These are phyloP conservation scores for Drosophila repleta DNA, from an alignment of 1,140 invertebrate species.

Conservation along the genomic window DNA sequence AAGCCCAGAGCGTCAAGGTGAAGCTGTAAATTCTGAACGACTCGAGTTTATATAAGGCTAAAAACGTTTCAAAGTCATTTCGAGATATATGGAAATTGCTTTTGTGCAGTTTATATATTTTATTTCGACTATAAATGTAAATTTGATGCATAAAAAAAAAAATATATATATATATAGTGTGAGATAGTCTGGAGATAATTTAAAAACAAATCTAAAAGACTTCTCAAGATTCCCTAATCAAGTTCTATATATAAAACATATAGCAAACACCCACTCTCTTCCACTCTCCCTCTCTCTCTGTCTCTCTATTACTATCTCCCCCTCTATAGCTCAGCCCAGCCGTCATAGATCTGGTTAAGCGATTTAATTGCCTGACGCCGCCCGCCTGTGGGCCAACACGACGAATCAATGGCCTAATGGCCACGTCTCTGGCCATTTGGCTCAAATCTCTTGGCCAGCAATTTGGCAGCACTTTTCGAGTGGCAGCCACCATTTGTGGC, in stretches of 20 bases:
- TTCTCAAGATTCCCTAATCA: not conserved
- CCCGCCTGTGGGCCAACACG: constrained; percentile 39
- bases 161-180: too few relatives aligned
- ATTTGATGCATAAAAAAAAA: too few relatives aligned
- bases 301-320: too few relatives aligned
- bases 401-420: constrained; percentile 30
- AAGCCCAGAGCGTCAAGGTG: constrained; percentile 36
- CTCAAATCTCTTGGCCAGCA: constrained; percentile 34
- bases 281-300: too few relatives aligned
- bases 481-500: constrained; percentile 50
- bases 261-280: not conserved
- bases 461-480: constrained; percentile 59
- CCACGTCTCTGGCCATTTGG: constrained; percentile 44
- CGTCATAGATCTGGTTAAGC: constrained; percentile 11
- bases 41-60: not conserved
- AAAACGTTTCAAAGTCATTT: not conserved
- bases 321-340: not conserved
- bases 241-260: not conserved
- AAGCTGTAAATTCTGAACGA: constrained; percentile 5
- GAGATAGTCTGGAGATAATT: too few relatives aligned
- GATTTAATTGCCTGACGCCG: constrained; percentile 54
- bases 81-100: not conserved
- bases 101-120: not conserved
- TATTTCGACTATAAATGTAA: not conserved
- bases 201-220: not conserved